A percentile compares a stretch with the other conserved stretches of the same genome.
Conservation (phyloP, 1,140 invertebrate species). For the Drosophila gunungcola region DNA sequence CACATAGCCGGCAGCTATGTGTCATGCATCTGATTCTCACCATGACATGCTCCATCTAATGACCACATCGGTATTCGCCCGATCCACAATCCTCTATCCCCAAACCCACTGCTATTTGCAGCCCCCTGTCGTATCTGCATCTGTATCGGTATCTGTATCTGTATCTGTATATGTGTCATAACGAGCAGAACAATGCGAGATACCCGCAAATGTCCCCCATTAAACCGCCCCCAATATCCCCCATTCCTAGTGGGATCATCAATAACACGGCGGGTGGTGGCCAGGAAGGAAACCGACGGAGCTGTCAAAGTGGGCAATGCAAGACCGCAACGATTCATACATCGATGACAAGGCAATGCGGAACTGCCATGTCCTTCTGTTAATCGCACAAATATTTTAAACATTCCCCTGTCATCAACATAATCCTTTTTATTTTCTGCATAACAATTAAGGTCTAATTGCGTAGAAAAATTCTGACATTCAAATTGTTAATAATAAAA, state of each 20-base stretch:
- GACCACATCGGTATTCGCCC: slow-evolving; percentile 29
- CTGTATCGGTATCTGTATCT: neutral
- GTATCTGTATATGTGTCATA: slow-evolving; percentile 35
- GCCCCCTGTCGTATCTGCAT: slow-evolving; percentile 1
- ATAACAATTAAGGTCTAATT: too few relatives aligned
- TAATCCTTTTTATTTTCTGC: neutral
- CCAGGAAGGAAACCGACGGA: slow-evolving; percentile 8
- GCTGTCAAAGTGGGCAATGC: slow-evolving; percentile 46
- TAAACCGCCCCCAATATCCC: neutral
- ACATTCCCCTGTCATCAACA: neutral
- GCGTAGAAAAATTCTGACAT: too few relatives aligned
- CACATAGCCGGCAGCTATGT: slow-evolving; percentile 31
- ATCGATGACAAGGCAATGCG: neutral
- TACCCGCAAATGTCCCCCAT: slow-evolving; percentile 1
- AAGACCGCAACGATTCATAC: neutral
- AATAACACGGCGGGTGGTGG: slow-evolving; percentile 30
- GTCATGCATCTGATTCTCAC: slow-evolving; percentile 41
- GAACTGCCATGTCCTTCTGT: neutral
- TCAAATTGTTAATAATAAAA: too few relatives aligned
- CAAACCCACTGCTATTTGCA: too few relatives aligned
- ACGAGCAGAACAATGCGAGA: slow-evolving; percentile 29
- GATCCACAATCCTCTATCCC: too few relatives aligned
- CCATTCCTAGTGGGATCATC: slow-evolving; percentile 28
- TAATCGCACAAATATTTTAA: slow-evolving; percentile 1
- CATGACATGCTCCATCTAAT: slow-evolving; percentile 29